Base-by-base conservation (phyloP, 2,888 invertebrate species). In the Drosophila helvetica region DNA sequence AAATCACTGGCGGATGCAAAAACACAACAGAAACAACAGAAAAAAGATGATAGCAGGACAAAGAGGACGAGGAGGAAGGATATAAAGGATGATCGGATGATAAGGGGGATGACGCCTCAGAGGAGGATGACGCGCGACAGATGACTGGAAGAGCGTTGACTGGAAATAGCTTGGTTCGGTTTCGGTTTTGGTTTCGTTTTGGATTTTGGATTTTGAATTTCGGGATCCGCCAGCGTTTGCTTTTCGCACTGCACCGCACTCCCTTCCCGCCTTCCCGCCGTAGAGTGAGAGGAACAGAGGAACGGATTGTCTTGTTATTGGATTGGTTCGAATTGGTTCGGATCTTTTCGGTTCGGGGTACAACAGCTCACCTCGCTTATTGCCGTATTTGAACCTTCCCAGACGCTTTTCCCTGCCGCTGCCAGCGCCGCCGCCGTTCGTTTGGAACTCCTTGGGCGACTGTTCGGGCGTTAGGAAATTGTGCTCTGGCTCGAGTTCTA, bases 371-470 rank as follows among this genome's bases (percentile, higher is more conserved):
- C 94, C 94, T 93, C 93, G 93, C 80, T 93, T 92, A 75, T 92
- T 91, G 71, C 74, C 93, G 80, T 93, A 93, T 83, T 93, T 93
- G 61, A 93, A 91, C 90, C 93, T 92, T 62, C 90, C 93, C 54
- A 93, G 92, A 74, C 91, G 88, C 64, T 89, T 89, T 73, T 91
- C 90, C 87, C 90, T 86, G 89, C 77, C 65, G 3, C 70, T 71
- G 18, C 66, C 65, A 90, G 66, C 90, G 90, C 89, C 91, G 75
- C 90, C 86, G 38, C 54, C 74, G 33, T 60, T 75, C 42, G 47
- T 71, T 69, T 50, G 75, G 42, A 71, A 74, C 67, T 90, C 80
- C 71, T 80, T 89, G 38, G 86, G 85, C 33, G 86, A 90, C 61
- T 86, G 77, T 47, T 89, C 80, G n/a, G 87, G 80, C 27, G 93